Conservation (phyloP, 2,113 vertebrate species). For the Aptenodytes patagonicus region DNA sequence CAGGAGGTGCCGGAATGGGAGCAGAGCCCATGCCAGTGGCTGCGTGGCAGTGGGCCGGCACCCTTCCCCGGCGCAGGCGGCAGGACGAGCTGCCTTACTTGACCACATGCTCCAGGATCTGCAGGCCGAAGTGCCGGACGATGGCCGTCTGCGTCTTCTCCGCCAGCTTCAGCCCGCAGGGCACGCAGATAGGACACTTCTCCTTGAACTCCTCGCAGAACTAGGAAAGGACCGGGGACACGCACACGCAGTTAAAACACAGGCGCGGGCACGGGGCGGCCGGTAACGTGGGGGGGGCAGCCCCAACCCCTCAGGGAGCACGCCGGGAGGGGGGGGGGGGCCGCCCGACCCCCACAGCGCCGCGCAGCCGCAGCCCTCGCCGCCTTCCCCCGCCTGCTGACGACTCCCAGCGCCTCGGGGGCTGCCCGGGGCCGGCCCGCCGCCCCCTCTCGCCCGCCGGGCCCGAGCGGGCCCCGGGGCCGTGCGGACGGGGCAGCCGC, state of each 20-base stretch:
- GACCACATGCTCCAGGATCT: slow-evolving; percentile 95
- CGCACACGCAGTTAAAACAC: not conserved
- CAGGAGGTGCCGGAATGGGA: fast-evolving
- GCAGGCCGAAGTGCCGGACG: slow-evolving; percentile 95
- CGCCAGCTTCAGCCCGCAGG: slow-evolving; percentile 89
- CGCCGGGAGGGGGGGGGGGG: no score
- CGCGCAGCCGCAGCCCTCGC: not conserved
- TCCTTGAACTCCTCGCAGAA: slow-evolving; percentile 99
- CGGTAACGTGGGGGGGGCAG: no score
- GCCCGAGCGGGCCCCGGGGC: no score
- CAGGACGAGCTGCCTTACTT: slow-evolving; percentile 81
- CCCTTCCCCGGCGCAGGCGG: not conserved
- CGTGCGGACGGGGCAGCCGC: not conserved
- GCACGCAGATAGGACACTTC: slow-evolving; percentile 89
- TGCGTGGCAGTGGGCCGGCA: not conserved
- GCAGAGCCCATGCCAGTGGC: fast-evolving
- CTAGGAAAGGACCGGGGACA: slow-evolving; percentile 62
- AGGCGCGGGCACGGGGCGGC: not conserved
- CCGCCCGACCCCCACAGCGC: not conserved
- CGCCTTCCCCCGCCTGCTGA: not conserved
- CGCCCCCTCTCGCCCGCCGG: no score
- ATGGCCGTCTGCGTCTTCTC: slow-evolving; percentile 89
- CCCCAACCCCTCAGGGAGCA: not conserved
- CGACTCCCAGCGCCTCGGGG: no score
- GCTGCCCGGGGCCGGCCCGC: no score